Percentiles rank a stretch among this genome's conserved stretches.
phyloP scores from a whole-genome alignment of 1,140 invertebrate genomes.

The Cotesia typhae region DNA sequence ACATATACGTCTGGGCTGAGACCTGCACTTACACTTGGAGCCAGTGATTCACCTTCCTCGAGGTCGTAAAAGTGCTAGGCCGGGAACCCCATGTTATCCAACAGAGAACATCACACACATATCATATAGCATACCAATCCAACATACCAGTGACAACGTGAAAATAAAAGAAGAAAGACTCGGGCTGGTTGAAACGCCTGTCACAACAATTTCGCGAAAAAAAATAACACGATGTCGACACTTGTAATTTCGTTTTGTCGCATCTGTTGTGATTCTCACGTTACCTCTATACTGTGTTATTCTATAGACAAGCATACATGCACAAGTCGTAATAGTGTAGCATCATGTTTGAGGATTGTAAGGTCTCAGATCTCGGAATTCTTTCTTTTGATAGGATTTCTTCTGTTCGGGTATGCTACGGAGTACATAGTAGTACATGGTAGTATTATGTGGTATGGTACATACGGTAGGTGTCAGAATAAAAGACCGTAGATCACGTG shows the following conservation, averaged over 20 bases:
- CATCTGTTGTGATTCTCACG: constrained; percentile 60
- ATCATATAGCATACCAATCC: constrained; percentile 4
- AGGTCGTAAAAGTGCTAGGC: constrained; percentile 50
- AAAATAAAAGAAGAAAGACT: constrained; percentile 24
- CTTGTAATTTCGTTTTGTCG: constrained; percentile 56
- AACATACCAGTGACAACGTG: constrained; percentile 26
- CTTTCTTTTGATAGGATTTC: too few species aligned
- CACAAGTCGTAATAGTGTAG: neutral
- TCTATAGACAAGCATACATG: constrained; percentile 10
- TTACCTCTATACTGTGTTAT: constrained; percentile 44
- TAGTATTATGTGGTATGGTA: too few species aligned
- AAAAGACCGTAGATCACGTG: too few species aligned
- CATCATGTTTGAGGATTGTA: neutral
- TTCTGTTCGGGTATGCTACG: too few species aligned
- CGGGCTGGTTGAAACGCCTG: constrained; percentile 50
- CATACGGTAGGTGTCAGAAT: too few species aligned
- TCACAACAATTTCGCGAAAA: constrained; percentile 59
- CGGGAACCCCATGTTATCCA: constrained; percentile 1
- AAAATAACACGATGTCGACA: constrained; percentile 47
- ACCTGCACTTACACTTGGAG: too few species aligned
- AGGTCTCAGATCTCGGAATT: constrained; percentile 29
- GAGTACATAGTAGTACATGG: too few species aligned
- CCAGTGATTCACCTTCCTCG: constrained; percentile 22
- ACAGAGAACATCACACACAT: too few species aligned
- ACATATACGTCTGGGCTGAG: neutral